Conservation (phyloP, 2,113 vertebrate species). For the Takifugu flavidus region DNA sequence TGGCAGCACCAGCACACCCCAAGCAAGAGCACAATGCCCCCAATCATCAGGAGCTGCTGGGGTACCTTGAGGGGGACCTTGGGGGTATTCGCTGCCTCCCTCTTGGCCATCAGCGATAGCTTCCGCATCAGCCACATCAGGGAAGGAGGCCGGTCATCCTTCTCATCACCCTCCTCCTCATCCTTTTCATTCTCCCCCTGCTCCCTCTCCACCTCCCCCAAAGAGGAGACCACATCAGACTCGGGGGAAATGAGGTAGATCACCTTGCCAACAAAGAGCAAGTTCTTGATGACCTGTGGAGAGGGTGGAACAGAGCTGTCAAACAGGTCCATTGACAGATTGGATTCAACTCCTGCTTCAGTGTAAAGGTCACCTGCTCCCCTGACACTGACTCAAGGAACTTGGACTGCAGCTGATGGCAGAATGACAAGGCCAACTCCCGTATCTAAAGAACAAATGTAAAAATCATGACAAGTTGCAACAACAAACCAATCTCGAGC, state of each 20-base stretch:
- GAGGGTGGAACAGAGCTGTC: neutral
- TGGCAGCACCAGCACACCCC: too few species aligned
- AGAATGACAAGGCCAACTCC: slow-evolving; percentile 84
- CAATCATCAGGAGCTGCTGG: too few species aligned
- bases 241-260: slow-evolving; percentile 84
- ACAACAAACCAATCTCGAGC: neutral
- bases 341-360: neutral
- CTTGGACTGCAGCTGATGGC: slow-evolving; percentile 90
- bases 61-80: slow-evolving; percentile 87
- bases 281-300: slow-evolving; percentile 90
- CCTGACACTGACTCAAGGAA: slow-evolving; percentile 85
- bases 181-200: slow-evolving; percentile 20
- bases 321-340: neutral
- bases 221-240: slow-evolving; percentile 47
- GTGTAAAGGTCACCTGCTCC: slow-evolving; percentile 81
- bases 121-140: slow-evolving; percentile 91
- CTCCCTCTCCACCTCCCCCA: slow-evolving; percentile 26
- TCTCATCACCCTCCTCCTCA: slow-evolving; percentile 47
- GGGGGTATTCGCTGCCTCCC: slow-evolving; percentile 87
- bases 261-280: slow-evolving; percentile 90
- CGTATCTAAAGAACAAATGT: slow-evolving; percentile 78
- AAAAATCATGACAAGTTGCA: neutral
- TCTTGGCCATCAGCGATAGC: slow-evolving; percentile 82
- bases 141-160: slow-evolving; percentile 74
- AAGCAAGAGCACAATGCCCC: too few species aligned